phyloP scores from a whole-genome alignment of 2,797 vertebrate species.

The Fundulus diaphanus region DNA sequence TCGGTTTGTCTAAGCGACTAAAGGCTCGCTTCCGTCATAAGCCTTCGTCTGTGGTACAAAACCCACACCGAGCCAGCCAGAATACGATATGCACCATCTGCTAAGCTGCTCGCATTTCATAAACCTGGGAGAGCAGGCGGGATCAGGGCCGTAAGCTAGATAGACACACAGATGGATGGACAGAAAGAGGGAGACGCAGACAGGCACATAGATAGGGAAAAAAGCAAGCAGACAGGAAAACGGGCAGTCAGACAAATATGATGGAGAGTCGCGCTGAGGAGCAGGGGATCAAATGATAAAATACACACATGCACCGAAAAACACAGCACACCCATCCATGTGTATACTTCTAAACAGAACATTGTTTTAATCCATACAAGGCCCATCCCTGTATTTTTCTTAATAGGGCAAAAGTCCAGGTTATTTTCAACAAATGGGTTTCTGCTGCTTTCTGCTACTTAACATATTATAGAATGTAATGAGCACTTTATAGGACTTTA shows the following conservation, averaged over 20 bases:
- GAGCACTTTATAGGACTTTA: neutral
- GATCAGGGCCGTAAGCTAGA: constrained; percentile 73
- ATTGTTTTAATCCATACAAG: constrained; percentile 3
- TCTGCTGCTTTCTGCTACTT: neutral
- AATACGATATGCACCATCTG: constrained; percentile 79
- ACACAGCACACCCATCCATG: constrained; percentile 15
- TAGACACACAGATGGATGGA: constrained; percentile 71
- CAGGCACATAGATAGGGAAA: constrained; percentile 19
- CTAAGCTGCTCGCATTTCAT: constrained; percentile 76
- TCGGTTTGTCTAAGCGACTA: constrained; percentile 65
- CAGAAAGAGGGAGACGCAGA: constrained; percentile 29
- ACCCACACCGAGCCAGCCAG: constrained; percentile 71
- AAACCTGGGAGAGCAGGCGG: constrained; percentile 75
- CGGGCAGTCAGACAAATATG: constrained; percentile 13
- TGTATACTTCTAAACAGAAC: neutral
- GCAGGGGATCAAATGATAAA: constrained; percentile 53
- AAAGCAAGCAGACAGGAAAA: constrained; percentile 28
- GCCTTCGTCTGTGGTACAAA: constrained; percentile 76
- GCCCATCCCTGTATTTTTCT: neutral
- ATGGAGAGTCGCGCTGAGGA: constrained; percentile 19
- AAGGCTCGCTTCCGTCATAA: constrained; percentile 76
- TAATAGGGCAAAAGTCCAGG: neutral
- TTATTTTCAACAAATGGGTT: neutral
- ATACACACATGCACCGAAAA: constrained; percentile 13
- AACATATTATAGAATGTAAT: neutral